These are phyloP conservation scores for Nycticorax nycticorax DNA, from an alignment of 2,113 vertebrate species.

Conservation along the genomic window DNA sequence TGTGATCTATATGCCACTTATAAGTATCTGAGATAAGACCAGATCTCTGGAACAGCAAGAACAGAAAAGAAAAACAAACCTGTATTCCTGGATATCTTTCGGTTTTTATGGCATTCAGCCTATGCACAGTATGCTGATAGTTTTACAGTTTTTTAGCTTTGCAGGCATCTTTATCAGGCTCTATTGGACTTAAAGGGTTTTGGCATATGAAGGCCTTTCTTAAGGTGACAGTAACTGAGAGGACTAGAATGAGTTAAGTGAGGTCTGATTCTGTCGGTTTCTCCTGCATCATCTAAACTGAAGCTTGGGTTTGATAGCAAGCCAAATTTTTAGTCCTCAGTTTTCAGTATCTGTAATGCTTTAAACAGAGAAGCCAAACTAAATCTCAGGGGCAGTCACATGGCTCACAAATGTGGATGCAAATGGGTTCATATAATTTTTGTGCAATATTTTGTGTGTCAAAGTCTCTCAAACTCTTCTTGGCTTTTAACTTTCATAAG, in stretches of 20 bases:
- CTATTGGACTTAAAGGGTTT: background rate
- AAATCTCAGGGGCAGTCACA: constrained; percentile 31
- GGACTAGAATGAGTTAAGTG: constrained; percentile 13
- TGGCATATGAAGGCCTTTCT: background rate
- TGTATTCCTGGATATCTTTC: background rate
- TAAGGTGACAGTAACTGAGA: background rate
- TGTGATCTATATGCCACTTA: background rate
- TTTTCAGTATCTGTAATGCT: constrained; percentile 31
- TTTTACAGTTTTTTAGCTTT: background rate
- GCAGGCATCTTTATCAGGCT: background rate
- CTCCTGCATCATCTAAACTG: background rate
- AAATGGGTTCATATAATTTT: constrained; percentile 12
- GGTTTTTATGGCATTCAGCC: background rate
- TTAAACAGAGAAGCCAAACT: constrained; percentile 34
- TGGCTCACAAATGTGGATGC: constrained; percentile 51
- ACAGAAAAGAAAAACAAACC: background rate
- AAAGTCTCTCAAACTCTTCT: constrained; percentile 31
- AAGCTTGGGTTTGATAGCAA: constrained; percentile 19
- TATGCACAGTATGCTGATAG: background rate
- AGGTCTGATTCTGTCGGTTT: background rate
- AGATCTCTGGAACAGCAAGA: background rate
- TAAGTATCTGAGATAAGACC: background rate
- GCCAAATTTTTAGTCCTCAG: constrained; percentile 32
- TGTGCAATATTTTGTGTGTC: background rate
- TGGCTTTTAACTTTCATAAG: constrained; percentile 47